Evolutionary conservation across 2,888 invertebrate species (phyloP), one percentile per base, ranked within the genome.

Genomic region (Apomyelois bistriatella): DNA sequence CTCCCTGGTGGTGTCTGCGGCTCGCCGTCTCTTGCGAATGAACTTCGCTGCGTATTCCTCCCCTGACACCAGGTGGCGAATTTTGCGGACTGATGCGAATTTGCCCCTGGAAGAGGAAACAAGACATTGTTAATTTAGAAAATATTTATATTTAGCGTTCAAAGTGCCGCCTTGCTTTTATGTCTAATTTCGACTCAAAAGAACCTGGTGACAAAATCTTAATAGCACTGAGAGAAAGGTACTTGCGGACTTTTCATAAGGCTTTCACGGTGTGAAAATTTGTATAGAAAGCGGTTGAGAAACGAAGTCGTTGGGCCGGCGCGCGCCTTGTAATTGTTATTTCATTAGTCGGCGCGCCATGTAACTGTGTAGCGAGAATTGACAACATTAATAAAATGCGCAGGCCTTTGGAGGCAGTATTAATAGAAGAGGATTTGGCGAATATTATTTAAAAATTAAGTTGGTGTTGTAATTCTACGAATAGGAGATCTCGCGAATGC

Each of bases 11-110:
- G 95, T 95, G 85, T 96, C 96, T 63, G 94, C 93, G 63, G 97
- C 95, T 66, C 97, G 95, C 80, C 98, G 94, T 70, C 98, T 92
- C 79, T 98, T 95, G 85, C 97, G 95, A 65, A 98, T 95, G 86
- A 97, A 97, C 91, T 99, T 99, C 60, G 98, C 98, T n/a, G 98
- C 99, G 88, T 96, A 98, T 78, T 96, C 95, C 74, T 95, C 93
- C 56, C 96, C 96, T 52, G 95, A 95, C 68, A 94, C 93, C 82
- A 95, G 94, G 91, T 98, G 96, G 32, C 95, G 93, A 77, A 97
- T 97, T 84, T 97, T 94, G 76, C 96, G 95, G 62, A 99, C 98
- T 62, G 98, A 96, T 48, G 98, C 98, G 85, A 98, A 99, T 91
- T 98, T 98, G 52, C 99, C 99, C 85, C 99, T 99, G 94, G 16